Percentiles rank a stretch among this genome's conserved stretches.
These are phyloP conservation scores for Euproctis similis DNA, from an alignment of 2,888 invertebrate species.

Conservation along the genomic window DNA sequence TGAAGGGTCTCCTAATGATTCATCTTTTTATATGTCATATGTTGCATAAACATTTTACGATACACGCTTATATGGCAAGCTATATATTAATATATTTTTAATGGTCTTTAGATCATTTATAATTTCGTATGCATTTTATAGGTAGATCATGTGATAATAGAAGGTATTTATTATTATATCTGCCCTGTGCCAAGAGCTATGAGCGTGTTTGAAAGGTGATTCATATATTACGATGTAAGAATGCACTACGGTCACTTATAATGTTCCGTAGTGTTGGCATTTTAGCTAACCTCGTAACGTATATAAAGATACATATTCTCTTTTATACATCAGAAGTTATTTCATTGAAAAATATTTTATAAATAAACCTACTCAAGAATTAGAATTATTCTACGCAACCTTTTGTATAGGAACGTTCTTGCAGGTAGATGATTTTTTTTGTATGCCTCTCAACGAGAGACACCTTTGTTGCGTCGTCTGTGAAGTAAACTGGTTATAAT, in stretches of 20 bases:
- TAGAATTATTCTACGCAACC: conserved; percentile 23
- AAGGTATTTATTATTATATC: conserved; percentile 43
- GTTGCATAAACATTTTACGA: too few relatives aligned
- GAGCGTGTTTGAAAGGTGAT: conserved; percentile 50
- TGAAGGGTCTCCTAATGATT: too few relatives aligned
- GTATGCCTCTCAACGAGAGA: conserved; percentile 36
- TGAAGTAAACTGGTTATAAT: conserved; percentile 35
- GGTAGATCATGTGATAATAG: conserved; percentile 40
- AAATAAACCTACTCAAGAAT: conserved; percentile 24
- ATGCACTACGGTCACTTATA: conserved; percentile 59
- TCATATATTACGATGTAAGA: conserved; percentile 52
- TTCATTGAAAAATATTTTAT: conserved; percentile 28
- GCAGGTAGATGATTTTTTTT: conserved; percentile 54
- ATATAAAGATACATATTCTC: too few relatives aligned
- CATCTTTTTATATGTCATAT: too few relatives aligned
- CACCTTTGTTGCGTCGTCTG: conserved; percentile 38
- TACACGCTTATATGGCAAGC: too few relatives aligned
- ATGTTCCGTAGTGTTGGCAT: conserved; percentile 39
- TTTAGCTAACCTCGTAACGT: conserved; percentile 33
- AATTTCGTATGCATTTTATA: conserved; percentile 30
- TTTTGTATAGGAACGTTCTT: conserved; percentile 27
- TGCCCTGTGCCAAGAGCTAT: conserved; percentile 62
- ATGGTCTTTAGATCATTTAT: conserved; percentile 2
- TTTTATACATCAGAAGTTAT: too few relatives aligned
- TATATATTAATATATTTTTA: too few relatives aligned